A percentile compares a stretch with the other conserved stretches of the same genome.
Conservation (phyloP, 2,888 invertebrate genomes). For the Rhorus exstirpatorius region DNA sequence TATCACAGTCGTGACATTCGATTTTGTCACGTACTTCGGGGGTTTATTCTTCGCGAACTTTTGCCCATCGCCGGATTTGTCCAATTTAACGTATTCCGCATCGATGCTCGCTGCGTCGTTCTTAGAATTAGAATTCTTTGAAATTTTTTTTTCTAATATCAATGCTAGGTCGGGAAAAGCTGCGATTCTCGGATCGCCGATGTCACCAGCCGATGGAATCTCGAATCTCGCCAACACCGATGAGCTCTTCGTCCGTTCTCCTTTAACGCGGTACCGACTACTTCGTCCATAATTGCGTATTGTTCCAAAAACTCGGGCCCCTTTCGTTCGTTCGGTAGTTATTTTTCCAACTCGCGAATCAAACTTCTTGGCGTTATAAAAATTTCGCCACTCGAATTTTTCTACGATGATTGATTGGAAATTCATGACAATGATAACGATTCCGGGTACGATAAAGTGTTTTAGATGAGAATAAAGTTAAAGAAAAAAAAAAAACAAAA, state of each 20-base stretch:
- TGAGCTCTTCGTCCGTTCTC: not conserved
- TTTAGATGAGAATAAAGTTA: slow-evolving; percentile 10
- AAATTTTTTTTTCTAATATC: not conserved
- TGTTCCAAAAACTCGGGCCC: not conserved
- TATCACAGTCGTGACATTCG: not conserved
- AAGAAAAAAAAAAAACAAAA: slow-evolving; percentile 26
- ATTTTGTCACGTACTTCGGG: not conserved
- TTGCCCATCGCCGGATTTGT: not conserved
- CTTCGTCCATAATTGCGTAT: not conserved
- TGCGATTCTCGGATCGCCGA: slow-evolving; percentile 54
- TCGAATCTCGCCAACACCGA: slow-evolving; percentile 26
- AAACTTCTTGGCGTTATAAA: slow-evolving; percentile 62
- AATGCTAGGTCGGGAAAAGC: slow-evolving; percentile 55
- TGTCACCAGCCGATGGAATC: slow-evolving; percentile 57
- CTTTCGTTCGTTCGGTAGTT: slow-evolving; percentile 5
- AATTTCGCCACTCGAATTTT: slow-evolving; percentile 64
- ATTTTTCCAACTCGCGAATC: slow-evolving; percentile 40
- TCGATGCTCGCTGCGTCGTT: slow-evolving; percentile 14
- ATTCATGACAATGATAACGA: slow-evolving; percentile 53
- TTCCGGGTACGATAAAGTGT: slow-evolving; percentile 15
- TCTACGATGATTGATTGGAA: slow-evolving; percentile 67
- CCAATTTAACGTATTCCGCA: slow-evolving; percentile 29
- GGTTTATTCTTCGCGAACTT: not conserved
- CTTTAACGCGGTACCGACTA: not conserved
- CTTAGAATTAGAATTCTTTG: not conserved